Percentiles rank a stretch among this genome's conserved stretches.
phyloP scores from a whole-genome alignment of 2,113 vertebrate species.

The Syngnathus floridae region DNA sequence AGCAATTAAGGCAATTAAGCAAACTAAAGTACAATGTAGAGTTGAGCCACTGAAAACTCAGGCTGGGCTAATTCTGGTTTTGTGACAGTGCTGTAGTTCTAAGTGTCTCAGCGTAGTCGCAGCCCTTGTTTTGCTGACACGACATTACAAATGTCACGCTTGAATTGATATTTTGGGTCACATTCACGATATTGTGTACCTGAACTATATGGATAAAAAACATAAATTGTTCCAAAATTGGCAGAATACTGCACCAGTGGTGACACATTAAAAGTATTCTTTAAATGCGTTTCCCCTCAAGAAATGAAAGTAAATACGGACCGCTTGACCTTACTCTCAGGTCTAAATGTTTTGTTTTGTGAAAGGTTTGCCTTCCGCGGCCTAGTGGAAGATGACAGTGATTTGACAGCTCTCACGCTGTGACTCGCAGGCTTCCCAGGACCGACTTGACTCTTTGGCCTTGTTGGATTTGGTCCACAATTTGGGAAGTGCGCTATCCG shows the following conservation, averaged over 20 bases:
- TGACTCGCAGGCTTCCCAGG: slow-evolving; percentile 47
- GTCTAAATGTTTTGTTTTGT: not conserved
- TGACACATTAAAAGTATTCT: too few relatives aligned
- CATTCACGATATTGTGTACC: not conserved
- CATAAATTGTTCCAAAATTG: too few relatives aligned
- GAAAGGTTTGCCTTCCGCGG: not conserved
- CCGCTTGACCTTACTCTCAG: not conserved
- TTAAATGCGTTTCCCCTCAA: too few relatives aligned
- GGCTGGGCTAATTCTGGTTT: not conserved
- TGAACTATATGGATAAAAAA: not conserved
- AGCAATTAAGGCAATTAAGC: slow-evolving; percentile 33
- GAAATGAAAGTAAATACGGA: too few relatives aligned
- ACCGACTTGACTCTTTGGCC: slow-evolving; percentile 52
- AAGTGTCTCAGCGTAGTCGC: too few relatives aligned
- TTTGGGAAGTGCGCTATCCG: too few relatives aligned
- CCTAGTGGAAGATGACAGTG: slow-evolving; percentile 23
- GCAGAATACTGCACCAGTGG: too few relatives aligned
- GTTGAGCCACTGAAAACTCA: not conserved
- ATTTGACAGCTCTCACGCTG: slow-evolving; percentile 27
- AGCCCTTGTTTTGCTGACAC: too few relatives aligned
- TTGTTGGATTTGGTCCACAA: too few relatives aligned
- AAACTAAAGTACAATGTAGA: not conserved
- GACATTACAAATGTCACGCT: not conserved
- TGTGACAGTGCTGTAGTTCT: not conserved
- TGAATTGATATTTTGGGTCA: not conserved